phyloP scores from a whole-genome alignment of 1,140 invertebrate species.

The Magallana ariakensis region DNA sequence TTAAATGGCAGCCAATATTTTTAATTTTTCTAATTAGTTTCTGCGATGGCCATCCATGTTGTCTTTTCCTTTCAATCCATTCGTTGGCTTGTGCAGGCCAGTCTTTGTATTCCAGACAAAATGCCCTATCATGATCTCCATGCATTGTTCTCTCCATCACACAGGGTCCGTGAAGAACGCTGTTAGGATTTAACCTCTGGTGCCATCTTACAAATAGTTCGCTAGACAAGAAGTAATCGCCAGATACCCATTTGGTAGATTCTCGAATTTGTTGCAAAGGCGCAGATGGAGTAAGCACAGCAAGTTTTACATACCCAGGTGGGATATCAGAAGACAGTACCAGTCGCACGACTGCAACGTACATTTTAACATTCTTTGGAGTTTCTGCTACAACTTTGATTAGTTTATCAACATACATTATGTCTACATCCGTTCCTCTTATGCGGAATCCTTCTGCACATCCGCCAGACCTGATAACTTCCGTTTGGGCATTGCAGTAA shows the following conservation, averaged over 20 bases:
- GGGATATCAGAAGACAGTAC: not conserved
- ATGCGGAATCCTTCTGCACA: conserved; percentile 22
- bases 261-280: not conserved
- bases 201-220: not conserved
- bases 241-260: not conserved
- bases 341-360: not conserved
- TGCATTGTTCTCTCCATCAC: not conserved
- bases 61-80: conserved; percentile 44
- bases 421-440: conserved; percentile 19
- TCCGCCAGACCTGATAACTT: not conserved
- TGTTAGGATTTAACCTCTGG: not conserved
- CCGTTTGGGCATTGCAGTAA: not conserved
- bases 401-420: not conserved
- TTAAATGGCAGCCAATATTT: conserved; percentile 38
- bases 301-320: conserved; percentile 9
- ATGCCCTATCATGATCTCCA: conserved; percentile 5
- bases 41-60: conserved; percentile 46
- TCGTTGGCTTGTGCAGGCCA: conserved; percentile 45
- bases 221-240: not conserved
- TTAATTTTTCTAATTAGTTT: conserved; percentile 35
- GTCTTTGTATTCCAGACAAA: not conserved
- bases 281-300: not conserved
- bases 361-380: not conserved
- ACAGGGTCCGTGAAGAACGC: not conserved
- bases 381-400: not conserved